Conservation (phyloP, 2,888 invertebrate genomes). For the Ophioninae sp. region DNA sequence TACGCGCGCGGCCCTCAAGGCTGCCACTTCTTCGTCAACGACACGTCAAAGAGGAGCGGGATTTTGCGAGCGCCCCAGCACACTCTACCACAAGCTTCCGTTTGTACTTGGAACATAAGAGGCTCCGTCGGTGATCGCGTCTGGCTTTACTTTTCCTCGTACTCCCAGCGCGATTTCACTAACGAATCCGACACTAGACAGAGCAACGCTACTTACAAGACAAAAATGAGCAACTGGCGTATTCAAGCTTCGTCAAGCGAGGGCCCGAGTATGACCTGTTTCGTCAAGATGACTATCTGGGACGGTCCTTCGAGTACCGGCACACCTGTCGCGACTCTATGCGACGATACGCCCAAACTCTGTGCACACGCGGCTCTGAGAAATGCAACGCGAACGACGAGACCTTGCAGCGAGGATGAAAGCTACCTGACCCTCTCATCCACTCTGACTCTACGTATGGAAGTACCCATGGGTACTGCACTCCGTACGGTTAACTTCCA, state of each 20-base stretch:
- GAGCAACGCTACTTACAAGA: conserved; percentile 79
- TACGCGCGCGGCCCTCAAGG: conserved; percentile 85
- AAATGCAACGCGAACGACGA: conserved; percentile 88
- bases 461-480: conserved; percentile 84
- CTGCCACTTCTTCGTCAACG: conserved; percentile 79
- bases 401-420: conserved; percentile 90
- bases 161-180: conserved; percentile 88
- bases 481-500: conserved; percentile 86
- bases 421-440: conserved; percentile 87
- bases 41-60: conserved; percentile 86
- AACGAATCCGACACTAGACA: conserved; percentile 73
- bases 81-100: conserved; percentile 92
- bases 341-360: conserved; percentile 87
- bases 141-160: conserved; percentile 94
- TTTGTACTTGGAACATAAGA: conserved; percentile 92
- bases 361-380: conserved; percentile 91
- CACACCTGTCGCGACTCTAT: conserved; percentile 74
- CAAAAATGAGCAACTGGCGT: conserved; percentile 58
- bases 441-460: conserved; percentile 76
- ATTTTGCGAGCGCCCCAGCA: conserved; percentile 90
- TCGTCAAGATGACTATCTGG: conserved; percentile 77
- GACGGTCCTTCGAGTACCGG: conserved; percentile 76
- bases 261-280: conserved; percentile 64
- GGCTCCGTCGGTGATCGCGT: conserved; percentile 90
- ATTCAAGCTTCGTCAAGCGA: neutral